Evolutionary conservation across 1,140 invertebrate genomes (phyloP), one percentile per base, ranked within the genome.

Genomic region (Drosophila lacteicornis): DNA sequence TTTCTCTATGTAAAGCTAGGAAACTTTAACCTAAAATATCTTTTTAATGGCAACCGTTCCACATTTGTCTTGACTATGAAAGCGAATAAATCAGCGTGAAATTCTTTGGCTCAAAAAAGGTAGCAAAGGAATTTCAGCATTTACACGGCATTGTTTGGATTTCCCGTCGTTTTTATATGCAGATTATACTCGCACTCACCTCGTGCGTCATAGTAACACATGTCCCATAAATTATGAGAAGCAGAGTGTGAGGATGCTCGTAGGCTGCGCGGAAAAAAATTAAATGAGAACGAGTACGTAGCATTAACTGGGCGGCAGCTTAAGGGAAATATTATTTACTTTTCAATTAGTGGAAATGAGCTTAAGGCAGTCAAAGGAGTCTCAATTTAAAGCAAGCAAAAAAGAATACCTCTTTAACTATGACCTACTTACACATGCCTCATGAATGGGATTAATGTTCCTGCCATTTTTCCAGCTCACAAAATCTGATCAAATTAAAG

Each of bases 401-500:
- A 12, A 3, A 13, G 22, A 36, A 49, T 17, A 40, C 25, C 49
- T 55, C 69, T 62, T 75, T 42, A 75, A 63, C 9, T 40, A 22
- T 74, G 73, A 51, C 62, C 69, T 73, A 73, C 46, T 60, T 51
- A 51, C 3, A 55, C 3, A 2, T 19, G n/a, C 15, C 1, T 22
- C 13, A 3, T n/a, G 22, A 61, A 42, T 22, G 17, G 55, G 74
- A 76, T 66, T 76, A 67, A 76, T 76, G 69, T 43, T 19, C 15
- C 46, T 40, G 36, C 33, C 51, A 66, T 76, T 86, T 73, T 87
- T 82, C 69, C 50, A 61, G 58, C 58, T 42, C 57, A 76, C 56
- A 74, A 74, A 83, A 84, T 88, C 84, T 70, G 84, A 80, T 83
- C 80, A 81, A 88, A 80, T 87, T 87, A 84, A 87, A 87, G 84